These are phyloP conservation scores for Hirtodrosophila cameraria DNA, from an alignment of 2,888 invertebrate species.

Conservation along the genomic window DNA sequence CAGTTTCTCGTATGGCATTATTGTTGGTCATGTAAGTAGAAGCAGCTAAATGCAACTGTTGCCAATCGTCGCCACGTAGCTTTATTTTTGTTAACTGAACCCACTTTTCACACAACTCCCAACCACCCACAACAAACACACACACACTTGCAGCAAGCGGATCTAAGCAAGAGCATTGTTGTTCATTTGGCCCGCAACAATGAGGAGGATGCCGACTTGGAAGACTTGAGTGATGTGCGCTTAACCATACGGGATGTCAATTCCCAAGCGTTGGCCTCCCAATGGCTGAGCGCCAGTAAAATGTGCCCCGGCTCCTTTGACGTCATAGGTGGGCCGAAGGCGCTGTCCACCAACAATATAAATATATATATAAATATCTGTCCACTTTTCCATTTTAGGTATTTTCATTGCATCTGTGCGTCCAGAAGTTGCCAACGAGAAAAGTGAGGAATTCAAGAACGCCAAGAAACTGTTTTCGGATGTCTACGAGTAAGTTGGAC, in stretches of 20 bases:
- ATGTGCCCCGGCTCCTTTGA: conserved; percentile 96
- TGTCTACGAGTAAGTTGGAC: conserved; percentile 77
- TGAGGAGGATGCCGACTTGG: conserved; percentile 83
- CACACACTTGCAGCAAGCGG: conserved; percentile 82
- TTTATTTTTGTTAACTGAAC: conserved; percentile 37
- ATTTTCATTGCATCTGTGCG: conserved; percentile 90
- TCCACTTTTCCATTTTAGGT: conserved; percentile 85
- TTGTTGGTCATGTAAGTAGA: conserved; percentile 90
- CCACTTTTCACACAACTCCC: conserved; percentile 12
- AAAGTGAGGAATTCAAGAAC: conserved; percentile 67
- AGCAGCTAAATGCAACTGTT: background rate
- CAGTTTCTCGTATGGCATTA: conserved; percentile 89
- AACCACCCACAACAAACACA: no score
- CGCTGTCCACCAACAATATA: background rate
- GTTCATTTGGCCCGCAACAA: conserved; percentile 92
- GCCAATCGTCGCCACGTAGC: conserved; percentile 48
- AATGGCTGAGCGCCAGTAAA: conserved; percentile 93
- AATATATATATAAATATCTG: conserved; percentile 40
- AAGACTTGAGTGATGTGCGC: conserved; percentile 55
- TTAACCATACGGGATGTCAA: conserved; percentile 72
- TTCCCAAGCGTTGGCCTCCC: conserved; percentile 85
- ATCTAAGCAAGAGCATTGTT: conserved; percentile 89
- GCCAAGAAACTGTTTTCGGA: conserved; percentile 77
- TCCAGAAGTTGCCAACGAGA: conserved; percentile 86
- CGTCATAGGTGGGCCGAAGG: conserved; percentile 90